These are phyloP conservation scores for Galleria mellonella DNA, from an alignment of 1,140 invertebrate species.

Conservation along the genomic window DNA sequence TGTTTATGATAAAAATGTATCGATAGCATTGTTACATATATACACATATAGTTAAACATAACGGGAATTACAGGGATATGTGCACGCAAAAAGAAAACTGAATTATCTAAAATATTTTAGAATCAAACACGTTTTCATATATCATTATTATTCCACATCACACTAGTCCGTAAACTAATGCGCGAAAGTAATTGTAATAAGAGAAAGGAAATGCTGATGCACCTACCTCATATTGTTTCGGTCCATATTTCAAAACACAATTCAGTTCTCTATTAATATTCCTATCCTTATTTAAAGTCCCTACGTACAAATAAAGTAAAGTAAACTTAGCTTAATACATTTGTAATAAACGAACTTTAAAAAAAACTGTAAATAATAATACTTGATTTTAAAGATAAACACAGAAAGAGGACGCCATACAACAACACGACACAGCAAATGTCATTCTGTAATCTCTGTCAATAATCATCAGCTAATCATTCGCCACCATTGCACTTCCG, in stretches of 20 bases:
- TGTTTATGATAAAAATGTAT: no score
- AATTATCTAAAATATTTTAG: no score
- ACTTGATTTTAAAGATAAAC: conserved; percentile 42
- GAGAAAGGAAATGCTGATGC: conserved; percentile 30
- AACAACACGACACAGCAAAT: conserved; percentile 26
- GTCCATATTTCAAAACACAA: conserved; percentile 35
- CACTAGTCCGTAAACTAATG: background rate
- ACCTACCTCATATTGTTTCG: conserved; percentile 59
- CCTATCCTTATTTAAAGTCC: background rate
- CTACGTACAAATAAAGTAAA: conserved; percentile 12
- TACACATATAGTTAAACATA: no score
- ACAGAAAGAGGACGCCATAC: conserved; percentile 44
- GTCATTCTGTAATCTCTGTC: conserved; percentile 12
- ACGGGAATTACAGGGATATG: no score
- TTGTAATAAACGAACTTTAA: conserved; percentile 30
- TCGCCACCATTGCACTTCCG: conserved; percentile 19
- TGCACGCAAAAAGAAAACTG: no score
- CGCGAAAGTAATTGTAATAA: conserved; percentile 15
- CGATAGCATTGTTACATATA: no score
- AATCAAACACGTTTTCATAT: no score
- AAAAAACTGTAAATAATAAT: conserved; percentile 29
- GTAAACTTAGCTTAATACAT: conserved; percentile 34
- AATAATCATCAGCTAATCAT: conserved; percentile 24
- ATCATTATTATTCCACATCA: no score
- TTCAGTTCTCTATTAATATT: background rate